phyloP scores from a whole-genome alignment of 2,888 invertebrate genomes.

The Lasioglossum marginatum region DNA sequence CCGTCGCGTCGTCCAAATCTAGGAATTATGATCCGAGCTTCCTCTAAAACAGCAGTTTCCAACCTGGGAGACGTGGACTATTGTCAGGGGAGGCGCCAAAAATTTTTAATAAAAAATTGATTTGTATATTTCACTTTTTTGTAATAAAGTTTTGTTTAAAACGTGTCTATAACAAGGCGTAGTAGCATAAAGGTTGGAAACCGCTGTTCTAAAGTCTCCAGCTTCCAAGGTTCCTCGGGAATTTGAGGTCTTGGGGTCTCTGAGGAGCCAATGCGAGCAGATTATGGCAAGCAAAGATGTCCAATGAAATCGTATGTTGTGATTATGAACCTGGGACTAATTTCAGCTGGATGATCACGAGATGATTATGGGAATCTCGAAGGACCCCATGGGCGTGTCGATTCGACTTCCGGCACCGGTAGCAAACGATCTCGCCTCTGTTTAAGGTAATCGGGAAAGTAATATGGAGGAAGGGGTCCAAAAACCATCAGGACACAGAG shows the following conservation, averaged over 20 bases:
- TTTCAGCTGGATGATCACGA: not conserved
- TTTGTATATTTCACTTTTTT: too few relatives aligned
- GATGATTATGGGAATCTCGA: not conserved
- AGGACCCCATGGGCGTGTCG: not conserved
- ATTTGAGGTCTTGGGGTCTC: not conserved
- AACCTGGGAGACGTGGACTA: too few relatives aligned
- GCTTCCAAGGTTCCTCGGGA: not conserved
- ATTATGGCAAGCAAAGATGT: not conserved
- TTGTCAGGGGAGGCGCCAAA: too few relatives aligned
- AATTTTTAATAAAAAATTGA: too few relatives aligned
- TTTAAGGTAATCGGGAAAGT: not conserved
- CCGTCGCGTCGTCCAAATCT: too few relatives aligned
- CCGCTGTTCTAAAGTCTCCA: not conserved
- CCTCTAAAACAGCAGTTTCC: not conserved
- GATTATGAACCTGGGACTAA: not conserved
- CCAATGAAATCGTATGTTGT: not conserved
- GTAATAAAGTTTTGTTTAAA: too few relatives aligned
- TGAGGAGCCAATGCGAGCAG: not conserved
- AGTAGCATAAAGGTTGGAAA: too few relatives aligned
- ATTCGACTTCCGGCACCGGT: not conserved
- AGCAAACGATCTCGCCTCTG: not conserved
- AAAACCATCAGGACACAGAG: not conserved
- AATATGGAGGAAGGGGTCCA: not conserved
- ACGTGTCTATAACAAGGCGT: too few relatives aligned
- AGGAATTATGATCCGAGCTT: not conserved